Evolutionary conservation across 2,888 invertebrate genomes (phyloP), one percentile per base, ranked within the genome.

Genomic region (Adelphocoris suturalis): DNA sequence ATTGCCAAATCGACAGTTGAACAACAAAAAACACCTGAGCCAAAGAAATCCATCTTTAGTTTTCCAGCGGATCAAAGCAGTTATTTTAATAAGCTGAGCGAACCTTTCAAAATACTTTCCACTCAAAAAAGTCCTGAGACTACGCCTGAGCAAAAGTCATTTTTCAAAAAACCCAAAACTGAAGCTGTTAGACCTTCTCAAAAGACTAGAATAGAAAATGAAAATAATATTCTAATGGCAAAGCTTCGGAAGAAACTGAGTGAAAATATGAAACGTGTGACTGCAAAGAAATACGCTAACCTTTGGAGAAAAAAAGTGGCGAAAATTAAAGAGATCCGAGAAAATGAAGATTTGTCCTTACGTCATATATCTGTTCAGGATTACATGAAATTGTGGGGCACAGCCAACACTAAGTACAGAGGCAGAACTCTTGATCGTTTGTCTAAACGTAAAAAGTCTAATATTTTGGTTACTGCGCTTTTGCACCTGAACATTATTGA

Each of bases 241-340:
- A 91, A 91, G 89, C 91, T 89, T 90, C 92, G 91, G 92, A 92
- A 91, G 90, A 92, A 91, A 92, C 91, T 86, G 84, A 92, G 89
- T 86, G 91, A 86, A 89, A 91, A 91, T 91, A 91, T 91, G 90
- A 89, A 92, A 91, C 89, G 91, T 47, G 90, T 90, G 91, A 90
- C 78, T 90, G 90, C 92, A 92, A 89, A 91, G 92, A 90, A 92
- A 91, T 91, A 91, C 88, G 91, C 91, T 82, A 47, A 90, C 78
- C 82, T 78, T 28, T 92, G 92, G 91, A 91, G 90, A 90, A 86
- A 90, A 55, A 84, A 91, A 89, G 90, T 91, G 75, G 85, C 92
- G 85, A 90, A 90, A 89, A 82, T 91, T 13, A 94, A 93, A 91
- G 92, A 93, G 27, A 94, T 94, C 91, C 93, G 95, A 11, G 93